Percentiles rank a stretch among this genome's conserved stretches.
phyloP scores from a whole-genome alignment of 1,140 invertebrate genomes.

The Probaryconus sp. region DNA sequence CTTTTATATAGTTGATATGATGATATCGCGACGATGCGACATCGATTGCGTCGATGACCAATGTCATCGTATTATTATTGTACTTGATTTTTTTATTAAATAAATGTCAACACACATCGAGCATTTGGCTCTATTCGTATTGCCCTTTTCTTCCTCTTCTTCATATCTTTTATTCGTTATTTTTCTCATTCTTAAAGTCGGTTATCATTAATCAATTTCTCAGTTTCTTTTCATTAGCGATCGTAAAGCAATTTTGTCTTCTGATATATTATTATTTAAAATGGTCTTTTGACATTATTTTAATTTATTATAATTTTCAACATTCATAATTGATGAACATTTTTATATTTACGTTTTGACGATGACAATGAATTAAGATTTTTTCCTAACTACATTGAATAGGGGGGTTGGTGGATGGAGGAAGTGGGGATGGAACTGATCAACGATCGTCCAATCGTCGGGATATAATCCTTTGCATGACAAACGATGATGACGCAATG shows the following conservation, averaged over 20 bases:
- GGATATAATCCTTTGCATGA: constrained; percentile 59
- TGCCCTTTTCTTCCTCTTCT: constrained; percentile 1
- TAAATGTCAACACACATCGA: constrained; percentile 78
- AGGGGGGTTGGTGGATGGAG: too few species aligned
- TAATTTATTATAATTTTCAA: too few species aligned
- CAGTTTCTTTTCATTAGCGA: too few species aligned
- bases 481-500: constrained; percentile 58
- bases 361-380: too few species aligned
- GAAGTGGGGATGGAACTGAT: constrained; percentile 31
- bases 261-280: too few species aligned
- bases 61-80: constrained; percentile 76
- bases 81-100: constrained; percentile 78
- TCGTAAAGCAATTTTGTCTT: too few species aligned
- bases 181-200: too few species aligned
- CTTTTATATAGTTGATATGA: constrained; percentile 79
- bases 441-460: constrained; percentile 43
- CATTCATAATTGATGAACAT: too few species aligned
- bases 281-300: too few species aligned
- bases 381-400: too few species aligned
- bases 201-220: too few species aligned
- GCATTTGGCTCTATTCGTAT: constrained; percentile 43
- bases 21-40: constrained; percentile 74
- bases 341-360: too few species aligned
- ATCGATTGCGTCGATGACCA: constrained; percentile 71
- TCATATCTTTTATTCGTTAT: constrained; percentile 1